phyloP scores from a whole-genome alignment of 2,797 vertebrate genomes.

The Semaprochilodus insignis region DNA sequence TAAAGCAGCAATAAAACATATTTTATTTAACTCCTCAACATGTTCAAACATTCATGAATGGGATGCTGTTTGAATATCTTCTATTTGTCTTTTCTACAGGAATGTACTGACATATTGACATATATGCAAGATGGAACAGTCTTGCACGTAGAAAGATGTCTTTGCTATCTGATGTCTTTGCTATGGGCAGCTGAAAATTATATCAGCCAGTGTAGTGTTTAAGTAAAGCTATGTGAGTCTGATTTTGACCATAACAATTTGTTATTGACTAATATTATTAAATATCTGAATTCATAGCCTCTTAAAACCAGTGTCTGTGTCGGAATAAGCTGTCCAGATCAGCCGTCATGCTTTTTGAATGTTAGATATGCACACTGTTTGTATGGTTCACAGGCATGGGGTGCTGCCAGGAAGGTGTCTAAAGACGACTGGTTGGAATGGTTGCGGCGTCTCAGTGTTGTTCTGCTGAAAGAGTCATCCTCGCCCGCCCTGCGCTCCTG shows the following conservation, averaged over 20 bases:
- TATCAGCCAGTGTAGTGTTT: not conserved
- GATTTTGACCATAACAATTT: not conserved
- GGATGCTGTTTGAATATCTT: too few species aligned
- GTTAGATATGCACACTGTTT: not conserved
- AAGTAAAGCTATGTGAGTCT: not conserved
- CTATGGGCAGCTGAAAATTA: too few species aligned
- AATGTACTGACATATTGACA: too few species aligned
- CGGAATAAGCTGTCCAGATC: not conserved
- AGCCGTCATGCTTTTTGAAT: not conserved
- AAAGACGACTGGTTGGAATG: slow-evolving; percentile 99
- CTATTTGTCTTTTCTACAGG: too few species aligned
- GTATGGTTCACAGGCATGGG: slow-evolving; percentile 88
- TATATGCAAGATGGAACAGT: too few species aligned
- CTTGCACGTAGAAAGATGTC: too few species aligned
- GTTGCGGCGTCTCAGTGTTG: slow-evolving; percentile 93
- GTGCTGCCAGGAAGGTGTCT: slow-evolving; percentile 96
- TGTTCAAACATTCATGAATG: too few species aligned
- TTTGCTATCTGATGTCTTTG: too few species aligned
- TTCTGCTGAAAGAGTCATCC: slow-evolving; percentile 96
- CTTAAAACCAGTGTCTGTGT: too few species aligned
- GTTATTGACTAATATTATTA: not conserved
- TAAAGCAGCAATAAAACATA: too few species aligned
- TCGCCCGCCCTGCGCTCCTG: slow-evolving; percentile 95
- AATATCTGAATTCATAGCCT: too few species aligned
- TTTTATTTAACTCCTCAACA: too few species aligned